Evolutionary conservation across 2,113 vertebrate species (phyloP).

Genomic region (Alethe diademata): DNA sequence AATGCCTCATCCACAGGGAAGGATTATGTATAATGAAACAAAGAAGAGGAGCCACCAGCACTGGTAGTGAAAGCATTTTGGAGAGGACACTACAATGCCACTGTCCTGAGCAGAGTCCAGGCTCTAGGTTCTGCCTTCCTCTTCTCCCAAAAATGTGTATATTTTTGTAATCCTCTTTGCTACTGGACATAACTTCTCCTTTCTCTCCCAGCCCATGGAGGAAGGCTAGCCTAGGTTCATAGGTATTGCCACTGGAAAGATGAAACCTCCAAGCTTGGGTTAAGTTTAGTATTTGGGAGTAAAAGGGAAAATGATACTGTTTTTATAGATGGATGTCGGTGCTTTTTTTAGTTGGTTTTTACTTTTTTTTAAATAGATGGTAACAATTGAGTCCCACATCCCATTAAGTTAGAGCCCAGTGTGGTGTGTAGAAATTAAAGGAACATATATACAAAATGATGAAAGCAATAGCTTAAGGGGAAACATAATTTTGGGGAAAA

Average conservation of each 20-base stretch:
- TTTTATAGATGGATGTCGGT: slow-evolving; percentile 64
- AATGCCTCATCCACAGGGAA: slow-evolving; percentile 73
- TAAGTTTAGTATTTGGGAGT: slow-evolving; percentile 47
- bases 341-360: slow-evolving; percentile 28
- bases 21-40: slow-evolving; percentile 84
- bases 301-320: slow-evolving; percentile 60
- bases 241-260: slow-evolving; percentile 28
- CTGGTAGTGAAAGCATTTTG: slow-evolving; percentile 14
- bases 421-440: slow-evolving; percentile 38
- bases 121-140: slow-evolving; percentile 36
- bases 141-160: slow-evolving; percentile 48
- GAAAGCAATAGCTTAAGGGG: slow-evolving; percentile 23
- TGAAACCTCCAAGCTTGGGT: slow-evolving; percentile 30
- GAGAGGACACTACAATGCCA: slow-evolving; percentile 56
- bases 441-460: neutral
- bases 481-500: neutral
- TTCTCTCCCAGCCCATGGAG: slow-evolving; percentile 32
- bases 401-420: slow-evolving; percentile 47
- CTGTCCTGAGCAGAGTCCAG: slow-evolving; percentile 31
- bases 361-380: neutral
- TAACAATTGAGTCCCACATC: slow-evolving; percentile 45
- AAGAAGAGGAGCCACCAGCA: neutral
- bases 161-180: slow-evolving; percentile 66
- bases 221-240: slow-evolving; percentile 31
- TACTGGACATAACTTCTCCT: slow-evolving; percentile 41